Evolutionary conservation across 2,888 invertebrate species (phyloP).

Genomic region (Euproctis similis): DNA sequence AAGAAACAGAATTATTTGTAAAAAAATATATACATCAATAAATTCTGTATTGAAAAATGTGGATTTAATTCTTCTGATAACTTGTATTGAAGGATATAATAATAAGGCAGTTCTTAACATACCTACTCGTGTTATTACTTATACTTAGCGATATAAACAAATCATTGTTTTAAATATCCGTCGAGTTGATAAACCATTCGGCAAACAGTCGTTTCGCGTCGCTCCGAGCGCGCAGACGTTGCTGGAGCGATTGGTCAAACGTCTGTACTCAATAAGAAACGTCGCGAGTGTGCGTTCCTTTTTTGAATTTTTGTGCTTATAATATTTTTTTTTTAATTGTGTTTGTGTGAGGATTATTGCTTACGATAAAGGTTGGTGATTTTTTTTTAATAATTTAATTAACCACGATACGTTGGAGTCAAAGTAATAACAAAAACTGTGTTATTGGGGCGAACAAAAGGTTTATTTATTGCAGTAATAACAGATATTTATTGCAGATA

Average conservation of each 20-base stretch:
- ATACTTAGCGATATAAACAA: conserved; percentile 27
- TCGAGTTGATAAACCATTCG: conserved; percentile 7
- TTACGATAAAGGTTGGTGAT: conserved; percentile 41
- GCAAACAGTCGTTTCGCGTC: conserved; percentile 47
- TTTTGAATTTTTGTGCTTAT: conserved; percentile 40
- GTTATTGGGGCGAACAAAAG: conserved; percentile 8
- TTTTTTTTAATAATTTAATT: conserved; percentile 5
- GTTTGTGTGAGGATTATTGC: conserved; percentile 54
- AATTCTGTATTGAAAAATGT: too few relatives aligned
- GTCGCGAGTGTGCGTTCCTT: conserved; percentile 58
- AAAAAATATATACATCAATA: too few relatives aligned
- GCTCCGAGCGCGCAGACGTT: conserved; percentile 46
- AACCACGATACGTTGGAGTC: conserved; percentile 10
- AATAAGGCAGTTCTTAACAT: too few relatives aligned
- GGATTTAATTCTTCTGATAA: too few relatives aligned
- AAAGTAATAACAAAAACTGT: conserved; percentile 5
- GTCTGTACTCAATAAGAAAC: conserved; percentile 17
- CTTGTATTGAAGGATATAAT: too few relatives aligned
- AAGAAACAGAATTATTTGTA: too few relatives aligned
- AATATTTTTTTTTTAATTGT: conserved; percentile 36
- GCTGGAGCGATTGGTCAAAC: conserved; percentile 12
- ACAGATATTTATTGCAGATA: conserved; percentile 1
- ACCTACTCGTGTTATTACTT: conserved; percentile 22
- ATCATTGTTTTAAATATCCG: conserved; percentile 21
- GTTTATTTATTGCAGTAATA: conserved; percentile 5